Evolutionary conservation across 1,140 invertebrate species (phyloP).

Genomic region (Magallana gigas): DNA sequence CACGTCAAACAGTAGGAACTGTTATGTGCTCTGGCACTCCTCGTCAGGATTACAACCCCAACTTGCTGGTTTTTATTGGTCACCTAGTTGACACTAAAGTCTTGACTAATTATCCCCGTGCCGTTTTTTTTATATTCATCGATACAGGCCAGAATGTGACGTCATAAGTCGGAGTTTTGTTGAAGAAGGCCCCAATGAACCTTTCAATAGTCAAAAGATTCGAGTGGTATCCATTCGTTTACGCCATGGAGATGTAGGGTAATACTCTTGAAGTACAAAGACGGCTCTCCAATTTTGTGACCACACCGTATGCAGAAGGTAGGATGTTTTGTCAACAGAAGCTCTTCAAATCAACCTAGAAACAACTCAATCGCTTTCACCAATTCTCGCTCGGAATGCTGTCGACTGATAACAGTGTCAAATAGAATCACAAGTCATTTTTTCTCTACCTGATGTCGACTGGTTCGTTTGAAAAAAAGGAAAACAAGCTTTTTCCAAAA

Average conservation of each 20-base stretch:
- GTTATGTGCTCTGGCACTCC: background rate
- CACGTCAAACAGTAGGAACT: background rate
- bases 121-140: slow-evolving; percentile 12
- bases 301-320: background rate
- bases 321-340: background rate
- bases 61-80: background rate
- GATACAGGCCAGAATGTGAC: slow-evolving; percentile 13
- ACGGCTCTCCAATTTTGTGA: background rate
- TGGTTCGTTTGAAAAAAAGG: too few relatives aligned
- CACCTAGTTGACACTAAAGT: slow-evolving; percentile 5
- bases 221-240: background rate
- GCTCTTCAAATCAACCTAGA: background rate
- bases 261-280: background rate
- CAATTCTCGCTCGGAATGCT: too few relatives aligned
- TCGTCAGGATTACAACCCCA: background rate
- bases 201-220: background rate
- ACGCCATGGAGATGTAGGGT: background rate
- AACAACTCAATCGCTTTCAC: background rate
- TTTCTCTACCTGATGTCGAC: too few relatives aligned
- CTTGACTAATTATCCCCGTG: slow-evolving; percentile 26
- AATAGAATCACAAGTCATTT: too few relatives aligned
- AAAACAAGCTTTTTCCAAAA: too few relatives aligned
- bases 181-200: background rate
- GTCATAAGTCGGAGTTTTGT: background rate
- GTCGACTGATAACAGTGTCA: too few relatives aligned